Conservation (phyloP, 2,113 vertebrate genomes). For the Tetrax tetrax region DNA sequence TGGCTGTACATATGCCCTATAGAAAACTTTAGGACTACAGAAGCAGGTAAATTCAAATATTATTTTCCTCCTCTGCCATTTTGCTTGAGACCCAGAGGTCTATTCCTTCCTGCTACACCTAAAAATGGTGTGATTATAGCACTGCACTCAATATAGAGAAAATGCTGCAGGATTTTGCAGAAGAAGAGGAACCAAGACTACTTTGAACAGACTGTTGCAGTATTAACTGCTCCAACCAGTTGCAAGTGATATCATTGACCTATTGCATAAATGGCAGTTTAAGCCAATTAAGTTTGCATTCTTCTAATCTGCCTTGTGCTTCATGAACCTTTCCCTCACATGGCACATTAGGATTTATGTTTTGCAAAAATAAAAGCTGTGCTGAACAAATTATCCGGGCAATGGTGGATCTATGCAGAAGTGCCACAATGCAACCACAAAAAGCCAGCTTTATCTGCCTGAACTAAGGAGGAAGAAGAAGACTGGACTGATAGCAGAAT, state of each 20-base stretch:
- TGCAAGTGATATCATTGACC: neutral
- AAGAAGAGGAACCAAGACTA: neutral
- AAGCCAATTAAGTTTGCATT: neutral
- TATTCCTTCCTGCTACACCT: neutral
- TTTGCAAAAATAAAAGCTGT: neutral
- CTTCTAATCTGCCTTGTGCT: neutral
- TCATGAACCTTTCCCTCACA: neutral
- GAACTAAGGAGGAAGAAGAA: neutral
- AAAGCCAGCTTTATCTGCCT: neutral
- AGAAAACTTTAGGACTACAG: neutral
- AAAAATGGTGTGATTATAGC: neutral
- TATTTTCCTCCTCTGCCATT: neutral
- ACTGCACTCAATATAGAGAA: neutral
- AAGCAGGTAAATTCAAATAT: neutral
- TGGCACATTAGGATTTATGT: neutral
- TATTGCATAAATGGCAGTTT: neutral
- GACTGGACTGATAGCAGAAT: neutral
- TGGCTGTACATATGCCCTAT: neutral
- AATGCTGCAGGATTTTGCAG: neutral
- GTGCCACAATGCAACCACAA: neutral
- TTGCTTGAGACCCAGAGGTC: neutral
- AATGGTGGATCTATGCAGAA: neutral
- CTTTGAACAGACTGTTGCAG: neutral
- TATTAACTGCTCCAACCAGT: neutral
- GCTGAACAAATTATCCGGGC: neutral